These are phyloP conservation scores for Plotosus lineatus DNA, from an alignment of 2,113 vertebrate genomes.

Conservation along the genomic window DNA sequence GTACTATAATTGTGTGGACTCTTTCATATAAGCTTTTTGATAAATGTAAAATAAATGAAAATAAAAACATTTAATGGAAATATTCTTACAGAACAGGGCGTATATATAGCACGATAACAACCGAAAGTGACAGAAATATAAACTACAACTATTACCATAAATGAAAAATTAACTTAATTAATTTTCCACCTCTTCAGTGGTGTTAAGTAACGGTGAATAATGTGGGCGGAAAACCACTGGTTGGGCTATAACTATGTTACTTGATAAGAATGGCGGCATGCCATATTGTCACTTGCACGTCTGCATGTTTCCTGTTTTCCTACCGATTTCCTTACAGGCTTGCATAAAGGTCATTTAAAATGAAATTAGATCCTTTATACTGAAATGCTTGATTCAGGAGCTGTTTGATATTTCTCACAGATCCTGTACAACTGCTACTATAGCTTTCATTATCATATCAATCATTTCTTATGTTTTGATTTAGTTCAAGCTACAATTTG, in stretches of 20 bases:
- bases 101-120: neutral
- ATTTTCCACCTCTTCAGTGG: neutral
- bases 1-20: neutral
- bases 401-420: neutral
- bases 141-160: neutral
- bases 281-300: neutral
- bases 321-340: neutral
- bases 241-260: neutral
- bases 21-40: neutral
- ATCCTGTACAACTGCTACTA: neutral
- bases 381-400: neutral
- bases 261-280: neutral
- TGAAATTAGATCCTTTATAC: neutral
- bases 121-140: neutral
- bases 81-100: neutral
- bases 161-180: neutral
- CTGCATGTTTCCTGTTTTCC: neutral
- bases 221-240: slow-evolving; percentile 2
- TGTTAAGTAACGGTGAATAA: neutral
- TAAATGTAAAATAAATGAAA: neutral
- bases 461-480: neutral
- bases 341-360: neutral
- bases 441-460: neutral
- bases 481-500: neutral
- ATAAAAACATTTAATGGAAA: neutral